Evolutionary conservation across 2,888 invertebrate species (phyloP).

Genomic region (Osedax frankpressi): DNA sequence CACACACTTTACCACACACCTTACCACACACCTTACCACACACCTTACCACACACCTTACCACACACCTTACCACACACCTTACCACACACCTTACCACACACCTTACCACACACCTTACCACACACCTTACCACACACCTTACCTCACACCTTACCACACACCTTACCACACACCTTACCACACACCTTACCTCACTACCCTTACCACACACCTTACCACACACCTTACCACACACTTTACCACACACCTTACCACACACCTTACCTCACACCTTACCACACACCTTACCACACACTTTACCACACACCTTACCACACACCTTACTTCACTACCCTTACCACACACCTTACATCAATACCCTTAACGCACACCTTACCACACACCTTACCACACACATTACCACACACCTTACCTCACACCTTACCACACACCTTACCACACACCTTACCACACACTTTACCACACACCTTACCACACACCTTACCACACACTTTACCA

Average conservation of each 20-base stretch:
- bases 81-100: constrained; percentile 37
- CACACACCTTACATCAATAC: background rate
- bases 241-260: no score
- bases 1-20: constrained; percentile 11
- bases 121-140: constrained; percentile 11
- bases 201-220: background rate
- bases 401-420: background rate
- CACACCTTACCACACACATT: background rate
- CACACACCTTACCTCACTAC: background rate
- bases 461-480: background rate
- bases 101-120: background rate
- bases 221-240: background rate
- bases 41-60: background rate
- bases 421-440: background rate
- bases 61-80: constrained; percentile 11
- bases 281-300: background rate
- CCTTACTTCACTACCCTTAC: constrained; percentile 37
- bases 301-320: background rate
- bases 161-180: background rate
- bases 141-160: constrained; percentile 24
- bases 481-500: background rate
- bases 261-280: background rate
- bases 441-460: constrained; percentile 41
- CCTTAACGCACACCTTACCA: background rate
- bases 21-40: constrained; percentile 37